Evolutionary conservation across 2,888 invertebrate species (phyloP).

Genomic region (Synanthedon formicaeformis): DNA sequence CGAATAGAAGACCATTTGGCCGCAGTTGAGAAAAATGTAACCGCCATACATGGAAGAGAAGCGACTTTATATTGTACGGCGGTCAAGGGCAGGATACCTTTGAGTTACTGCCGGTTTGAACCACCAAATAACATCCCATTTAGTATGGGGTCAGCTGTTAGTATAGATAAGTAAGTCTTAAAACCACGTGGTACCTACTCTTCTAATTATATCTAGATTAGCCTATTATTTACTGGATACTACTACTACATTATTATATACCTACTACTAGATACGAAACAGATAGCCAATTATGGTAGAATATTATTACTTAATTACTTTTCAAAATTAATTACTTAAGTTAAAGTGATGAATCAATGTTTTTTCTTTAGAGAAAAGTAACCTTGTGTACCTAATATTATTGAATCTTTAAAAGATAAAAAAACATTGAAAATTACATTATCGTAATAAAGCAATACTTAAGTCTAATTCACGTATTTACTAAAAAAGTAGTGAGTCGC

Average conservation of each 20-base stretch:
- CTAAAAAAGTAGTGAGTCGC: too few species aligned
- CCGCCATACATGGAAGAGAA: constrained; percentile 31
- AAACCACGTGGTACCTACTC: neutral
- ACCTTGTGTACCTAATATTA: too few species aligned
- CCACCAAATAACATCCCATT: constrained; percentile 55
- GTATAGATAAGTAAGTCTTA: constrained; percentile 35
- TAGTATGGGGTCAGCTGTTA: constrained; percentile 47
- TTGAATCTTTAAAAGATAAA: too few species aligned
- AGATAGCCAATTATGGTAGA: neutral
- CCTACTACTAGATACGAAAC: neutral
- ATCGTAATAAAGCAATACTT: too few species aligned
- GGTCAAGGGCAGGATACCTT: constrained; percentile 32
- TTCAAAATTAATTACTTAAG: too few species aligned
- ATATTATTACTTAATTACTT: neutral
- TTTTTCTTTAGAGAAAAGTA: neutral
- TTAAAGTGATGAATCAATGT: neutral
- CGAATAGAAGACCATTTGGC: constrained; percentile 44
- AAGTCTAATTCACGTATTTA: too few species aligned
- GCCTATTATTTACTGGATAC: neutral
- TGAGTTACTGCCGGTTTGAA: constrained; percentile 63
- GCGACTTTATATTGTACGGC: constrained; percentile 50
- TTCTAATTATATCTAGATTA: neutral
- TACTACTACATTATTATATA: too few species aligned
- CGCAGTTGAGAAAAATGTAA: constrained; percentile 35
- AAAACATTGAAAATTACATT: too few species aligned